A percentile compares a stretch with the other conserved stretches of the same genome.
Evolutionary conservation across 1,140 invertebrate genomes (phyloP).

Genomic region (Diplogasteroides magnus): DNA sequence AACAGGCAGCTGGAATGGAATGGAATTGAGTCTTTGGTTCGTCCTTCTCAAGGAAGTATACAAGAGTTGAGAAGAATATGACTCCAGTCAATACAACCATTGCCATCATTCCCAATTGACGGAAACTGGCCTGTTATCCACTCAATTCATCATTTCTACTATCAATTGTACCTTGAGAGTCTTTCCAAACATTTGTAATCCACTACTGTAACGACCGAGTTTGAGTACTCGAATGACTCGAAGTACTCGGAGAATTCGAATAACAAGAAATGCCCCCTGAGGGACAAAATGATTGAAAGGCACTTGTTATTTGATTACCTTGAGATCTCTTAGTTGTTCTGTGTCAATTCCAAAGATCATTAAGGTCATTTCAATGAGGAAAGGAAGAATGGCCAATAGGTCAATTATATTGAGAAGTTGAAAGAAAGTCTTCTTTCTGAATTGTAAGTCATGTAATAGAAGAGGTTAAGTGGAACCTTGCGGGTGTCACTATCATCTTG

Average conservation of each 20-base stretch:
- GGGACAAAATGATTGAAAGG: neutral
- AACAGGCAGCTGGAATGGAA: constrained; percentile 55
- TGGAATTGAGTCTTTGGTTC: constrained; percentile 42
- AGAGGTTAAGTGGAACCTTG: neutral
- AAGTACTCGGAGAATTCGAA: constrained; percentile 45
- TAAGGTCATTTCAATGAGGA: constrained; percentile 57
- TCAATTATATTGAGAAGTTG: constrained; percentile 46
- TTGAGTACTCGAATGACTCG: constrained; percentile 45
- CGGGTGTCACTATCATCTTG: neutral
- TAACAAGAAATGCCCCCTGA: constrained; percentile 44
- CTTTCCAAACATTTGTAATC: constrained; percentile 47
- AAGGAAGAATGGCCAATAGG: constrained; percentile 45
- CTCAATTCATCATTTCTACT: neutral
- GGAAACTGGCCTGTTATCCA: constrained; percentile 34
- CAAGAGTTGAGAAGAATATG: constrained; percentile 51
- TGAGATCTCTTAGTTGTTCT: constrained; percentile 58
- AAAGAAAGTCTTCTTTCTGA: constrained; percentile 30
- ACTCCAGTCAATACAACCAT: constrained; percentile 49
- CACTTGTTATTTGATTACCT: constrained; percentile 27
- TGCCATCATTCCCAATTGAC: constrained; percentile 48
- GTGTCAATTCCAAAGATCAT: constrained; percentile 57
- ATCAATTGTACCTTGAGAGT: constrained; percentile 30
- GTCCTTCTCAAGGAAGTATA: constrained; percentile 55
- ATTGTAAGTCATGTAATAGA: neutral
- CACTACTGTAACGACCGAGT: constrained; percentile 41